Percentiles rank a stretch among this genome's conserved stretches.
phyloP scores from a whole-genome alignment of 1,140 invertebrate genomes.

The Brachionus paranguensis region DNA sequence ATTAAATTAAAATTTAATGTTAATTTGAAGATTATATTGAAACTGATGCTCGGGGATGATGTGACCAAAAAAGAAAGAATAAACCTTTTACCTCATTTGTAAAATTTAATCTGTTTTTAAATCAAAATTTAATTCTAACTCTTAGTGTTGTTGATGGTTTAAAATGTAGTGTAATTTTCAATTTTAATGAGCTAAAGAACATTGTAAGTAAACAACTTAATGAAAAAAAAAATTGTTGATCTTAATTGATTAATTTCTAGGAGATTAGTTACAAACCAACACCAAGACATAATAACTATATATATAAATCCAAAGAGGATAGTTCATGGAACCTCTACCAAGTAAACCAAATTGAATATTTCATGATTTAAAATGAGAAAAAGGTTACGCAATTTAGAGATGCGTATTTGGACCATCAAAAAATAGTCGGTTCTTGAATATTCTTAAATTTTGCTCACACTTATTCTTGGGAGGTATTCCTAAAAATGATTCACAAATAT shows the following conservation, averaged over 20 bases:
- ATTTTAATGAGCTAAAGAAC: slow-evolving; percentile 23
- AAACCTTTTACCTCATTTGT: neutral
- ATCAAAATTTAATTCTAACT: neutral
- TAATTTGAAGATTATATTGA: neutral
- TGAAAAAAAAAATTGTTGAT: too few relatives aligned
- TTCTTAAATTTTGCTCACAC: too few relatives aligned
- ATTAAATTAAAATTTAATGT: neutral
- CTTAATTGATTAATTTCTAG: neutral
- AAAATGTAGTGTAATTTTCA: slow-evolving; percentile 1
- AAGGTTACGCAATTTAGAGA: too few relatives aligned
- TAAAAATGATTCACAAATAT: too few relatives aligned
- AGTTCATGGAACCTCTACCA: slow-evolving; percentile 23
- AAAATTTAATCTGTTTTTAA: neutral
- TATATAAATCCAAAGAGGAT: slow-evolving; percentile 36
- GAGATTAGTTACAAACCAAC: slow-evolving; percentile 14
- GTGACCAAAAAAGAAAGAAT: slow-evolving; percentile 5
- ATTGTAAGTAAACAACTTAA: neutral
- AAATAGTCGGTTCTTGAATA: too few relatives aligned
- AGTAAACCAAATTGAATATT: neutral
- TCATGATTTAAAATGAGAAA: neutral
- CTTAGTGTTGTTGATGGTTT: neutral
- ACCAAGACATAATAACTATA: slow-evolving; percentile 12
- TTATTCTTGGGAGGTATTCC: too few relatives aligned
- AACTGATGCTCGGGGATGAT: neutral
- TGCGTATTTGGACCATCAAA: too few relatives aligned